Conservation (phyloP, 2,797 vertebrate species). For the Glyptemys insculpta region DNA sequence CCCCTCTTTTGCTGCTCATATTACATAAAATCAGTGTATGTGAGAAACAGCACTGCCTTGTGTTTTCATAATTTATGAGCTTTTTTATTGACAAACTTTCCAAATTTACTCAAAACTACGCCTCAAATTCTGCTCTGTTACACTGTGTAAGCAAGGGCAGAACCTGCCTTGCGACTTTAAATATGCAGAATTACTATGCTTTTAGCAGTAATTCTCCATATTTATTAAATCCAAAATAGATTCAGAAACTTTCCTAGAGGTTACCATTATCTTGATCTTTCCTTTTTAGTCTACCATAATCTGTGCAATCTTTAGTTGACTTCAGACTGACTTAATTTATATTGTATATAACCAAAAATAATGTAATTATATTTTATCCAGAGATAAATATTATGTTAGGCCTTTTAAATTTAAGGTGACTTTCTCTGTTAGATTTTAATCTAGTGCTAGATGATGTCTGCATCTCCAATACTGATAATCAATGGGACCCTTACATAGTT, state of each 20-base stretch:
- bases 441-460: neutral
- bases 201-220: neutral
- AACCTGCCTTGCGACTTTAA: accelerated
- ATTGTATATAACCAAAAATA: neutral
- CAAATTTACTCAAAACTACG: neutral
- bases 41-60: neutral
- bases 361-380: neutral
- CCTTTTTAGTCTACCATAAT: neutral
- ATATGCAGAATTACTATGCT: too few relatives aligned
- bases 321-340: neutral
- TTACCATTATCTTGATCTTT: neutral
- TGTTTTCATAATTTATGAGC: neutral
- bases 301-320: neutral
- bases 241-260: neutral
- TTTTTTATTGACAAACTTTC: neutral
- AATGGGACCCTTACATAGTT: neutral
- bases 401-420: neutral
- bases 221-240: neutral
- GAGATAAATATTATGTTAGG: neutral
- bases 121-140: neutral
- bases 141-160: neutral
- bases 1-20: neutral
- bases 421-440: neutral
- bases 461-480: neutral
- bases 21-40: neutral